Conservation (phyloP, 2,797 vertebrate species). For the Bradypodion pumilum region DNA sequence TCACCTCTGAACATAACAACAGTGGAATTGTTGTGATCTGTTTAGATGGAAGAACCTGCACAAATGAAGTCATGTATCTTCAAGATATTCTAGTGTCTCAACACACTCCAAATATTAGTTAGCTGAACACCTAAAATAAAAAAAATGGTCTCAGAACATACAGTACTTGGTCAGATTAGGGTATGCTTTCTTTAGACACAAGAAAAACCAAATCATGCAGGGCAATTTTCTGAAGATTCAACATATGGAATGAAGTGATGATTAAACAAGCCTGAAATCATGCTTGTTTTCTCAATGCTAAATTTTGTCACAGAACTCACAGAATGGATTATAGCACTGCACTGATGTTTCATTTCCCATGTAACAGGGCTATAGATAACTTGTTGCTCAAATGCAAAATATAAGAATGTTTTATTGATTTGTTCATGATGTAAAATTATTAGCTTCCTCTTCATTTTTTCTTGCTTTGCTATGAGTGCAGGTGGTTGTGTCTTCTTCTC, state of each 20-base stretch:
- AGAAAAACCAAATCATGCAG: neutral
- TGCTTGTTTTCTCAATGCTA: neutral
- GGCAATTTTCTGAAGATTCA: too few relatives aligned
- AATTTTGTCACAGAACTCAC: neutral
- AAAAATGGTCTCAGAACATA: neutral
- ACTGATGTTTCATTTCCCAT: neutral
- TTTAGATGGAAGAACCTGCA: neutral
- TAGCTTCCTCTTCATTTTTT: neutral
- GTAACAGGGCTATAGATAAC: neutral
- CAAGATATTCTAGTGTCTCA: neutral
- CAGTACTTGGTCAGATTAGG: neutral
- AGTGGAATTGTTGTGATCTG: neutral
- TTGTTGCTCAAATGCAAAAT: neutral
- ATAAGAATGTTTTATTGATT: neutral
- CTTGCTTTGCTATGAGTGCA: neutral
- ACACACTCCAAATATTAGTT: too few relatives aligned
- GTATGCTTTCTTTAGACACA: neutral
- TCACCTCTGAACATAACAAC: neutral
- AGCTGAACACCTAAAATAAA: neutral
- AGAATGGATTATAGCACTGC: neutral
- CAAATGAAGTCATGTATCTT: neutral
- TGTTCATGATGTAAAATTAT: too few relatives aligned
- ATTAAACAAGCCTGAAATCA: neutral
- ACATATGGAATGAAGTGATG: neutral
- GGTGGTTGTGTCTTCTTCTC: neutral